Evolutionary conservation across 2,888 invertebrate species (phyloP).

Genomic region (Gari tellinella): DNA sequence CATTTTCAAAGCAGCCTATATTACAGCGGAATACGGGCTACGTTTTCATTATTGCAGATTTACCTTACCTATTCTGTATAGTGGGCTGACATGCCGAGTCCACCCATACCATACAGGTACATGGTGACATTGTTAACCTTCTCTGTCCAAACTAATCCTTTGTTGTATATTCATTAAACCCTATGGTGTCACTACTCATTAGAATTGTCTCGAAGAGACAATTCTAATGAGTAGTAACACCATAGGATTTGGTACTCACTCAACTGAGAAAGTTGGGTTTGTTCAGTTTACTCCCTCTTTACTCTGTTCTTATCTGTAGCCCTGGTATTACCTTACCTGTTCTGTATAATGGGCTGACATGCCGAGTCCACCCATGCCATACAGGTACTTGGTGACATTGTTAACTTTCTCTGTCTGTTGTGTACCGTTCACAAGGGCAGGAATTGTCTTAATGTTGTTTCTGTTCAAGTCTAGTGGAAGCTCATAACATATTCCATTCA

Average conservation of each 20-base stretch:
- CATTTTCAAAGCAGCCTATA: no score
- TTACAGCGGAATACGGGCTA: no score
- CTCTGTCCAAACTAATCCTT: no score
- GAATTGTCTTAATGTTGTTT: constrained; percentile 51
- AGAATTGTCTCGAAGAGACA: no score
- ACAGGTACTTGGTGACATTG: constrained; percentile 32
- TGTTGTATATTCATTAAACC: no score
- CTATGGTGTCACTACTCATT: no score
- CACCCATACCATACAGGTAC: constrained; percentile 54
- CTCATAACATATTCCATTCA: constrained; percentile 58
- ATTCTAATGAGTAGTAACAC: no score
- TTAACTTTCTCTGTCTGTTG: constrained; percentile 36
- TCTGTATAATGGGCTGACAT: constrained; percentile 38
- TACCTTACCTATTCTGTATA: constrained; percentile 39
- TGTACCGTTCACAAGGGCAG: constrained; percentile 38
- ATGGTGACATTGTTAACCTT: constrained; percentile 20
- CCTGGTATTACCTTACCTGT: constrained; percentile 30
- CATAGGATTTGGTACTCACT: no score
- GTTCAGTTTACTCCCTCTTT: no score
- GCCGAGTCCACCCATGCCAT: constrained; percentile 57
- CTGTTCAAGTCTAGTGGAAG: constrained; percentile 48
- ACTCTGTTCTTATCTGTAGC: no score
- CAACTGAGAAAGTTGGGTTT: no score
- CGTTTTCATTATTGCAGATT: no score
- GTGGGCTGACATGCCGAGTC: constrained; percentile 42